phyloP scores from a whole-genome alignment of 2,113 vertebrate genomes.

The Oryzias woworae region DNA sequence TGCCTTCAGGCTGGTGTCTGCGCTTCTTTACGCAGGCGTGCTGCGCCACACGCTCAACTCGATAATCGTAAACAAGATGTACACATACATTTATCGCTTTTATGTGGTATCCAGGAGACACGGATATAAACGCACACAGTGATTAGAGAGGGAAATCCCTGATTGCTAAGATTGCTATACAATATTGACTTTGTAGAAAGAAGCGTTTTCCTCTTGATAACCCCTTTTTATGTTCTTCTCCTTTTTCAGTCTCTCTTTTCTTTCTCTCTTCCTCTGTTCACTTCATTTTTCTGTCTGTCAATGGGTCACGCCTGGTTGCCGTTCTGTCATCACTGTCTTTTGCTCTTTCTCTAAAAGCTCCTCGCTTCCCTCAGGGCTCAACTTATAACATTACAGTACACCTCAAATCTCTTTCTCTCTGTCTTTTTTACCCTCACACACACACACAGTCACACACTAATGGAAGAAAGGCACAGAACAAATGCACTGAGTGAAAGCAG shows the following conservation, averaged over 20 bases:
- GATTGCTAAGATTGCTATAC: slow-evolving; percentile 52
- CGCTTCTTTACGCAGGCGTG: background rate
- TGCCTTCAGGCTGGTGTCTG: slow-evolving; percentile 25
- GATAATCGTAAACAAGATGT: slow-evolving; percentile 36
- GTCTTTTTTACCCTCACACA: slow-evolving; percentile 16
- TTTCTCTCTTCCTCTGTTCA: slow-evolving; percentile 17
- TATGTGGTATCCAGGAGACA: slow-evolving; percentile 54
- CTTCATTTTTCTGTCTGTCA: slow-evolving; percentile 27
- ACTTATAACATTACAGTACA: slow-evolving; percentile 69
- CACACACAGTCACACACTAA: slow-evolving; percentile 42
- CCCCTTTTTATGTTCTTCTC: slow-evolving; percentile 6
- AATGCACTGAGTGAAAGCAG: slow-evolving; percentile 64
- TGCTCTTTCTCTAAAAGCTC: slow-evolving; percentile 72
- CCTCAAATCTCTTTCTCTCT: slow-evolving; percentile 34
- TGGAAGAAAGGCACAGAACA: slow-evolving; percentile 49
- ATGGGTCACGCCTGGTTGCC: slow-evolving; percentile 52
- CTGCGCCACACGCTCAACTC: slow-evolving; percentile 8
- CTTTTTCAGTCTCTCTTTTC: slow-evolving; percentile 51
- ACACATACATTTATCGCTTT: slow-evolving; percentile 42
- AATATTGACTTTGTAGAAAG: slow-evolving; percentile 47
- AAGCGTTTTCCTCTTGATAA: slow-evolving; percentile 3
- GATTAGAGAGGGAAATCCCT: slow-evolving; percentile 56
- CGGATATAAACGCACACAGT: slow-evolving; percentile 38
- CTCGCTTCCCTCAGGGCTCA: slow-evolving; percentile 58
- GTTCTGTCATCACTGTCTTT: slow-evolving; percentile 61